phyloP scores from a whole-genome alignment of 2,888 invertebrate genomes.

The Lithophane socia region DNA sequence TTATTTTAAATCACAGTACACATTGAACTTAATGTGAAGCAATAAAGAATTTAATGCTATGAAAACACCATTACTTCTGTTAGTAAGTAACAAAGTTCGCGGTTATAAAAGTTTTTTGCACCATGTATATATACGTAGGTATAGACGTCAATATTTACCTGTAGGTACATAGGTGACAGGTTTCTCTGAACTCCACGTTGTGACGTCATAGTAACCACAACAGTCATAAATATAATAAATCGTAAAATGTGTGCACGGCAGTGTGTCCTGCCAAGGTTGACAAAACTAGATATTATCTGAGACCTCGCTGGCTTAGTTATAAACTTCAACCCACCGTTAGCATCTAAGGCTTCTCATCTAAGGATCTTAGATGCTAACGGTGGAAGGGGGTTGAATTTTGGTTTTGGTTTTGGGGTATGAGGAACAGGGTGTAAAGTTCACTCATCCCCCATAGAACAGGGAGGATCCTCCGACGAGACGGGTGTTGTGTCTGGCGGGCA shows the following conservation, averaged over 20 bases:
- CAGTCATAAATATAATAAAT: slow-evolving; percentile 33
- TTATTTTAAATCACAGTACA: slow-evolving; percentile 1
- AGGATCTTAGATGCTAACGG: no score
- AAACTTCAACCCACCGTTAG: neutral
- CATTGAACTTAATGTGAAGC: slow-evolving; percentile 19
- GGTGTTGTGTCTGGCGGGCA: no score
- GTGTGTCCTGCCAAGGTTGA: slow-evolving; percentile 32
- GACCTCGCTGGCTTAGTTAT: neutral
- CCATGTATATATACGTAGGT: slow-evolving; percentile 6
- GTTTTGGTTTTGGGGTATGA: no score
- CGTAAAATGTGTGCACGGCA: slow-evolving; percentile 15
- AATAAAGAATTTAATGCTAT: slow-evolving; percentile 20
- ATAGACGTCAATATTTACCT: slow-evolving; percentile 29
- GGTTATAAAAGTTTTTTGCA: slow-evolving; percentile 38
- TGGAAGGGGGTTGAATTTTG: no score
- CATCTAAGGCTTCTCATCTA: no score
- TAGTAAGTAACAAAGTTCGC: slow-evolving; percentile 29
- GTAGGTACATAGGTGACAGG: slow-evolving; percentile 27
- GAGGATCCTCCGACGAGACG: no score
- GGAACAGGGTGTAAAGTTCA: no score
- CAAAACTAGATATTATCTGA: neutral
- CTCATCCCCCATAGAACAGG: no score
- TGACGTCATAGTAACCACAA: slow-evolving; percentile 41
- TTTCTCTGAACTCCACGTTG: slow-evolving; percentile 36
- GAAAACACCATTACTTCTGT: slow-evolving; percentile 31